Evolutionary conservation across 1,140 invertebrate species (phyloP).

Genomic region (Trichonephila clavata): DNA sequence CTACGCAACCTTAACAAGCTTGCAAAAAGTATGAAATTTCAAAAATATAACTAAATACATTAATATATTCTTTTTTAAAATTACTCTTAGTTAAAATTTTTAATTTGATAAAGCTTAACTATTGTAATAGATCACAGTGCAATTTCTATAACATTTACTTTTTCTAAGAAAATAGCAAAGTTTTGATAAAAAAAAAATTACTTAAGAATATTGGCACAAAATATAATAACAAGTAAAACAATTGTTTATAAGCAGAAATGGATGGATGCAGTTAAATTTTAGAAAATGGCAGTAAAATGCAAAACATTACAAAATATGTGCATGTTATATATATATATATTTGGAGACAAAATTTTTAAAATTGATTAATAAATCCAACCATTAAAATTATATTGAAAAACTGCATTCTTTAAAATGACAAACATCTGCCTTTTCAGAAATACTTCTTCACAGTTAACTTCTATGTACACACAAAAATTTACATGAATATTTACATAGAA

Average conservation of each 20-base stretch:
- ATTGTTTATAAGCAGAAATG: neutral
- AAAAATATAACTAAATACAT: too few species aligned
- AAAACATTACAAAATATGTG: neutral
- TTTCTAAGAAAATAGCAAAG: neutral
- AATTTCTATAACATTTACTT: neutral
- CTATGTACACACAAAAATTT: slow-evolving; percentile 1
- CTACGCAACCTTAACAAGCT: too few species aligned
- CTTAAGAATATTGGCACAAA: neutral
- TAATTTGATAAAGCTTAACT: neutral
- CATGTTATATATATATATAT: too few species aligned
- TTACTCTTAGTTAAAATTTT: too few species aligned
- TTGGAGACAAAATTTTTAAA: neutral
- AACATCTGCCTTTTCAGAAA: neutral
- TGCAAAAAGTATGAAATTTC: too few species aligned
- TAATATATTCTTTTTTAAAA: too few species aligned
- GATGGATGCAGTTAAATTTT: neutral
- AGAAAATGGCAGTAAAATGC: neutral
- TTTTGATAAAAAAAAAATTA: neutral
- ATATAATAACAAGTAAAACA: slow-evolving; percentile 4
- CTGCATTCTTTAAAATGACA: neutral
- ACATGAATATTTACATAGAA: slow-evolving; percentile 8
- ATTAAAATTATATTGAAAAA: neutral
- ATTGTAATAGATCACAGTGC: neutral
- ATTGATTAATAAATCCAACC: neutral
- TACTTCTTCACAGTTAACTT: neutral